A percentile compares a stretch with the other conserved stretches of the same genome.
Conservation (phyloP, 1,140 invertebrate species). For the Whitmania pigra region DNA sequence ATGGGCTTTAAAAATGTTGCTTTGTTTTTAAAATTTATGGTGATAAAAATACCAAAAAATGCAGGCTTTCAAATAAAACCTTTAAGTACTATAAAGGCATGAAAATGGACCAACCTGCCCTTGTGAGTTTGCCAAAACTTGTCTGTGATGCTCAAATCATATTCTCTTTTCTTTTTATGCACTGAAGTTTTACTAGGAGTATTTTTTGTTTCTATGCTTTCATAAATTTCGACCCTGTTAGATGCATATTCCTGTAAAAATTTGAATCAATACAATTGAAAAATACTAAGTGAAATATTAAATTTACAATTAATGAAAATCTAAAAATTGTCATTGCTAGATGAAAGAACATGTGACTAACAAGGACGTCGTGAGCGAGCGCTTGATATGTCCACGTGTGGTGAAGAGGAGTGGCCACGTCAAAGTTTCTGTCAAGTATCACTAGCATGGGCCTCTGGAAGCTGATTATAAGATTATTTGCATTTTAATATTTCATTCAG, state of each 20-base stretch:
- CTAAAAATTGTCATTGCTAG: too few relatives aligned
- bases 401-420: slow-evolving; percentile 91
- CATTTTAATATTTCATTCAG: not conserved
- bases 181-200: slow-evolving; percentile 29
- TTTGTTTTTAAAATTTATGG: not conserved
- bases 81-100: slow-evolving; percentile 20
- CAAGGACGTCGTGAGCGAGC: slow-evolving; percentile 78
- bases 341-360: slow-evolving; percentile 15
- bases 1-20: slow-evolving; percentile 55
- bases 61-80: not conserved
- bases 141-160: slow-evolving; percentile 76
- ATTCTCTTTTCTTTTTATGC: slow-evolving; percentile 56
- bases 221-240: slow-evolving; percentile 71
- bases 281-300: too few relatives aligned
- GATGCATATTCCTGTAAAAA: slow-evolving; percentile 58
- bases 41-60: too few relatives aligned
- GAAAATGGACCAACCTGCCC: slow-evolving; percentile 46
- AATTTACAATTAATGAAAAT: too few relatives aligned
- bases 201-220: slow-evolving; percentile 45
- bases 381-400: slow-evolving; percentile 97
- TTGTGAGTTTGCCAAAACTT: slow-evolving; percentile 84
- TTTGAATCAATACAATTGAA: not conserved
- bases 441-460: slow-evolving; percentile 85
- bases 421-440: slow-evolving; percentile 82
- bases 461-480: slow-evolving; percentile 48